phyloP scores from a whole-genome alignment of 2,888 invertebrate species.

The Orchesella flavescens region DNA sequence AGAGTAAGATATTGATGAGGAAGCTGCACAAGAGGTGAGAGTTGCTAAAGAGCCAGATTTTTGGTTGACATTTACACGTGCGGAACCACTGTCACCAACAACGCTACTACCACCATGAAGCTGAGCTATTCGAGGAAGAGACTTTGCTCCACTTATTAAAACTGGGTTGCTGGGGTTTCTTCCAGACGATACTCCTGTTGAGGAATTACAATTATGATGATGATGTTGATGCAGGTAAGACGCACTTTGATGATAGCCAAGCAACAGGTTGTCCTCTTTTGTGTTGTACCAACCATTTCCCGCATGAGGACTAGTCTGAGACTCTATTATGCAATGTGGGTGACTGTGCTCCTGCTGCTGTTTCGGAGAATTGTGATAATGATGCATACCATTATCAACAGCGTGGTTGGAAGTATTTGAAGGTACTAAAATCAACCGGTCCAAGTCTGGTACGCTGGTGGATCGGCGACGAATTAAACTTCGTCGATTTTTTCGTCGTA shows the following conservation, averaged over 20 bases:
- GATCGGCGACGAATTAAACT: slow-evolving; percentile 69
- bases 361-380: background rate
- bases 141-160: slow-evolving; percentile 61
- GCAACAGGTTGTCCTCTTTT: slow-evolving; percentile 41
- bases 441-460: slow-evolving; percentile 71
- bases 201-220: background rate
- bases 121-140: slow-evolving; percentile 54
- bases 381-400: slow-evolving; percentile 26
- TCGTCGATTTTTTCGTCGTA: slow-evolving; percentile 45
- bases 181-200: background rate
- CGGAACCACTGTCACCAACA: no score
- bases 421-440: slow-evolving; percentile 65
- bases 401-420: background rate
- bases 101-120: background rate
- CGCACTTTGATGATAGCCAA: background rate
- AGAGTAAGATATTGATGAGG: background rate
- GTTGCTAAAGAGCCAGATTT: slow-evolving; percentile 58
- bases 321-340: slow-evolving; percentile 42
- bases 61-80: background rate
- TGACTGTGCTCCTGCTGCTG: slow-evolving; percentile 34
- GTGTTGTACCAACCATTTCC: slow-evolving; percentile 10
- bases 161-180: background rate
- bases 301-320: background rate
- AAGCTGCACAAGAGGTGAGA: slow-evolving; percentile 21
- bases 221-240: background rate